Percentiles rank a stretch among this genome's conserved stretches.
phyloP scores from a whole-genome alignment of 2,888 invertebrate species.

The Pyrochroa serraticornis region DNA sequence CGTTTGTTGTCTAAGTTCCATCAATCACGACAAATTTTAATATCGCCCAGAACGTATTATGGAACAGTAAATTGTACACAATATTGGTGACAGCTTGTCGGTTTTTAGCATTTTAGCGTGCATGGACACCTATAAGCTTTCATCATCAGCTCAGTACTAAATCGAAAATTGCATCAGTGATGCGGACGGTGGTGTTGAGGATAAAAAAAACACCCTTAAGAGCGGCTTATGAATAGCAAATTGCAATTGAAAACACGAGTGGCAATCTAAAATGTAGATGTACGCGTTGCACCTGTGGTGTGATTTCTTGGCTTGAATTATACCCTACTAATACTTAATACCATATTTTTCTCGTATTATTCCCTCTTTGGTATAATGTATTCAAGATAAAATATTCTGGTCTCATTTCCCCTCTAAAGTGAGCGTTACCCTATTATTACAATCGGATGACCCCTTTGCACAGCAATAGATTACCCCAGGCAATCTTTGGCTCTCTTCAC shows the following conservation, averaged over 20 bases:
- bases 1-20: constrained; percentile 57
- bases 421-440: constrained; percentile 55
- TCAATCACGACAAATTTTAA: constrained; percentile 60
- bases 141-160: constrained; percentile 1
- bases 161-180: constrained; percentile 1
- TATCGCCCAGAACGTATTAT: constrained; percentile 58
- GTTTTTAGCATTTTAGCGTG: constrained; percentile 42
- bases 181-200: background rate
- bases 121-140: background rate
- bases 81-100: constrained; percentile 57
- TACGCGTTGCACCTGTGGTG: constrained; percentile 48
- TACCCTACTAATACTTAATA: constrained; percentile 41
- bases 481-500: constrained; percentile 32
- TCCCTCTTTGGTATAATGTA: constrained; percentile 48
- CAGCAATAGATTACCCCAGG: constrained; percentile 43
- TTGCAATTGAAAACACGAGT: constrained; percentile 28
- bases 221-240: constrained; percentile 33
- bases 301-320: constrained; percentile 41
- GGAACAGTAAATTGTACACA: constrained; percentile 57
- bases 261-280: constrained; percentile 52
- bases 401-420: constrained; percentile 53
- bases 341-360: constrained; percentile 51
- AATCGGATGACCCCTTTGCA: constrained; percentile 55
- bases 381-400: constrained; percentile 55
- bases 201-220: background rate